These are phyloP conservation scores for Ophioderma brevispina DNA, from an alignment of 35 echinoderm and acorn worm species.

Conservation along the genomic window DNA sequence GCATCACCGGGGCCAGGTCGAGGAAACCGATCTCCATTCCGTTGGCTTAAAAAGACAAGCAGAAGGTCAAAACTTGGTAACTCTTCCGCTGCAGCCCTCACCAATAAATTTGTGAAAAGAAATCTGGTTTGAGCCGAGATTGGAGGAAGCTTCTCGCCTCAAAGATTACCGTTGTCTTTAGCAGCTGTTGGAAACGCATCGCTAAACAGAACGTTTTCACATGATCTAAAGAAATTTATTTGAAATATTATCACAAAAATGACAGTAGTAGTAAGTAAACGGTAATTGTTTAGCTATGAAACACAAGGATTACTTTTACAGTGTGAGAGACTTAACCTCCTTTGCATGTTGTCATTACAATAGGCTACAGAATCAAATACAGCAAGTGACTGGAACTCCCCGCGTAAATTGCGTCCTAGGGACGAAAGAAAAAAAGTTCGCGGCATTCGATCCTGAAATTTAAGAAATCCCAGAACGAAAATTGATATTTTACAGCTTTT, in stretches of 20 bases:
- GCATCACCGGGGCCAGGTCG: slow-evolving; percentile 10
- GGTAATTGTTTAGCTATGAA: background rate
- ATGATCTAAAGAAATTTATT: slow-evolving; percentile 1
- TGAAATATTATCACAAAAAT: slow-evolving; percentile 12
- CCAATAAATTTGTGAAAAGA: slow-evolving; percentile 2
- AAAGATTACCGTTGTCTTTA: background rate
- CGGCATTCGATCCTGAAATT: slow-evolving; percentile 1
- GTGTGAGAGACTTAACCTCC: background rate
- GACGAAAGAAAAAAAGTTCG: background rate
- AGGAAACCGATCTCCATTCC: background rate
- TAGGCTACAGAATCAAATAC: background rate
- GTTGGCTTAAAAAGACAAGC: background rate
- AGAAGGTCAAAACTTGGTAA: background rate
- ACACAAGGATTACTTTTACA: background rate
- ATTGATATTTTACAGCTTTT: slow-evolving; percentile 1
- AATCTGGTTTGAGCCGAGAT: background rate
- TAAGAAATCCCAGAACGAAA: background rate
- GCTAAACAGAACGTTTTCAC: background rate
- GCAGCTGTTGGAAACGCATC: background rate
- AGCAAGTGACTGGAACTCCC: background rate
- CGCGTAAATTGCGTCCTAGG: background rate
- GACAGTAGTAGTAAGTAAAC: too few species aligned
- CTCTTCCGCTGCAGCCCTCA: background rate
- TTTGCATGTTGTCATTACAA: background rate
- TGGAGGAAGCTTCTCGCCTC: background rate